Conservation (phyloP, 2,113 vertebrate genomes). For the Xyrauchen texanus region DNA sequence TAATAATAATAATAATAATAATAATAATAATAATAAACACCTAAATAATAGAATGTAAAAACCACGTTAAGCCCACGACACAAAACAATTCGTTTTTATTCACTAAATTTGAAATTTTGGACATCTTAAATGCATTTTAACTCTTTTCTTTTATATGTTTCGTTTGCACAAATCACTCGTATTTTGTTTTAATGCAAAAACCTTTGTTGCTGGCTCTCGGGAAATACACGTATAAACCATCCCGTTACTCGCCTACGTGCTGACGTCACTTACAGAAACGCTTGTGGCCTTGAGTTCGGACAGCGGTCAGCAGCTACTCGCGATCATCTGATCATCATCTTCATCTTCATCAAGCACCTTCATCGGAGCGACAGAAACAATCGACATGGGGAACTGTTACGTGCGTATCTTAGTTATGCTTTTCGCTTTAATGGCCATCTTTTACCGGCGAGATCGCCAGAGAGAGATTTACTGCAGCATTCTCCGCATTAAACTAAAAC, state of each 20-base stretch:
- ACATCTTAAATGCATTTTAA: no score
- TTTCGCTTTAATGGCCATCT: not conserved
- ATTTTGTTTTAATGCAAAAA: no score
- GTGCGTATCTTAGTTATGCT: conserved; percentile 51
- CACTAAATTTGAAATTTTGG: no score
- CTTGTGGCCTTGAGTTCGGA: not conserved
- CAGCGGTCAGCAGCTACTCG: not conserved
- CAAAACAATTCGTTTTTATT: no score
- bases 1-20: no score
- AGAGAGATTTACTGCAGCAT: not conserved
- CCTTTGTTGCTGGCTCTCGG: not conserved
- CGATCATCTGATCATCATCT: not conserved
- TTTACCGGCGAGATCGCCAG: not conserved
- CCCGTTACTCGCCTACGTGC: conserved; percentile 17
- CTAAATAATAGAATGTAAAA: no score
- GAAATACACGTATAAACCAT: not conserved
- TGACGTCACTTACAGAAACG: conserved; percentile 33
- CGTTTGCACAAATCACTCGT: no score
- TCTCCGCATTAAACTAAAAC: not conserved
- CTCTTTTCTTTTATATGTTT: no score
- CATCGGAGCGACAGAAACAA: not conserved
- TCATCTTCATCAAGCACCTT: not conserved
- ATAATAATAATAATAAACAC: no score
- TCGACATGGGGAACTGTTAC: conserved; percentile 78
- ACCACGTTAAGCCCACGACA: no score